Conservation (phyloP, 1,140 invertebrate genomes). For the Arctopsyche grandis region DNA sequence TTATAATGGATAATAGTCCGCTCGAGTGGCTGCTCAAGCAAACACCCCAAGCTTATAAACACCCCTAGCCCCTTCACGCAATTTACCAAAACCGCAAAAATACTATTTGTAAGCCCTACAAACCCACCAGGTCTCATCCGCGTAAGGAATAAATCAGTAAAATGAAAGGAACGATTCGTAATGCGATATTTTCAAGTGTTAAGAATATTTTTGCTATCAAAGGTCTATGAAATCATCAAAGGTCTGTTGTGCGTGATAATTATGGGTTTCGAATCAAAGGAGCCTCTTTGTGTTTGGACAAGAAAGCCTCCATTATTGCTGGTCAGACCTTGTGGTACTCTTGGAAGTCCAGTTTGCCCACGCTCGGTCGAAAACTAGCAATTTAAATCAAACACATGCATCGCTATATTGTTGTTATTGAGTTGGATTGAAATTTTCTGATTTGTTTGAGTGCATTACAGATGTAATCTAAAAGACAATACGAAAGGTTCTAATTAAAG, state of each 20-base stretch:
- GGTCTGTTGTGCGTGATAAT: neutral
- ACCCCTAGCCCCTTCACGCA: slow-evolving; percentile 36
- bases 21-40: slow-evolving; percentile 40
- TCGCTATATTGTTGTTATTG: too few relatives aligned
- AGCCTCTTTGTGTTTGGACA: neutral
- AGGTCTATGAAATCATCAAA: too few relatives aligned
- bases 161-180: neutral
- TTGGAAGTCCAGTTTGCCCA: neutral
- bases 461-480: too few relatives aligned
- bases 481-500: too few relatives aligned
- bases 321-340: neutral
- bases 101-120: slow-evolving; percentile 24
- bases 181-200: neutral
- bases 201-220: neutral
- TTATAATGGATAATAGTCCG: slow-evolving; percentile 38
- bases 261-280: neutral
- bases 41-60: neutral
- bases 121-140: too few relatives aligned
- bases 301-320: neutral
- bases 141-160: slow-evolving; percentile 19
- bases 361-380: neutral
- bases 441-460: too few relatives aligned
- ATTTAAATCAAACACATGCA: neutral
- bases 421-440: too few relatives aligned
- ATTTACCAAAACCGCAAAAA: slow-evolving; percentile 27